Evolutionary conservation across 2,113 vertebrate species (phyloP), one percentile per base, ranked within the genome.

Genomic region (Cololabis saira): DNA sequence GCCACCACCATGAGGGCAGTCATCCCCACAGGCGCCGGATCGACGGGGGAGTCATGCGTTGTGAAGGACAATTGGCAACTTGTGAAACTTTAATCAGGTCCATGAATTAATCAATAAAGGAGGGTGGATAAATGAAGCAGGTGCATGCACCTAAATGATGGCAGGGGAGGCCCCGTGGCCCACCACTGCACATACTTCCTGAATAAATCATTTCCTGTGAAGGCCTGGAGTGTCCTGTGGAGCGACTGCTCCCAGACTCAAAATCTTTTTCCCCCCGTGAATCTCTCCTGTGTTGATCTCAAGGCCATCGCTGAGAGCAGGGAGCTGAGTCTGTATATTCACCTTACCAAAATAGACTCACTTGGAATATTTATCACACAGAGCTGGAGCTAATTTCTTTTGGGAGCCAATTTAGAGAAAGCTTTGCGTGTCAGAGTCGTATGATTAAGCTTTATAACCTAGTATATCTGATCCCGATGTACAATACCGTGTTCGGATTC

Each of bases 101-200:
- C 76, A 91, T 92, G 83, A 92, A 92, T 92, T 88, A 92, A 90
- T 92, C 90, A 90, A 87, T 90, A 88, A 90, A 78, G 63, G 49
- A 33, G 60, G 62, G 77, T 80, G 82, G 68, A 74, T 88, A 81
- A 86, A 92, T 90, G 78, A 85, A 84, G 81, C 59, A 33, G 68
- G 19, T 37, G 4, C 73, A 30, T 70, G 66, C 77, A 76, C 71
- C 77, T 78, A 88, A 91, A 89, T 64, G 81, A 83, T 67, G 75
- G 81, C 77, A 62, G 73, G 72, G 84, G 78, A 83, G 69, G 82
- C 63, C 82, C 69, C 33, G 5, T 75, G 78, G 83, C 80, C 78
- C 22, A 15, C 61, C 61, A 68, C 77, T 70, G 58, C 57, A 13
- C 85, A 82, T 62, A 76, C 77, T 72, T 86, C 67, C 80, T 92